Percentiles rank a stretch among this genome's conserved stretches.
Conservation (phyloP, 2,888 invertebrate genomes). For the Spisula solida region DNA sequence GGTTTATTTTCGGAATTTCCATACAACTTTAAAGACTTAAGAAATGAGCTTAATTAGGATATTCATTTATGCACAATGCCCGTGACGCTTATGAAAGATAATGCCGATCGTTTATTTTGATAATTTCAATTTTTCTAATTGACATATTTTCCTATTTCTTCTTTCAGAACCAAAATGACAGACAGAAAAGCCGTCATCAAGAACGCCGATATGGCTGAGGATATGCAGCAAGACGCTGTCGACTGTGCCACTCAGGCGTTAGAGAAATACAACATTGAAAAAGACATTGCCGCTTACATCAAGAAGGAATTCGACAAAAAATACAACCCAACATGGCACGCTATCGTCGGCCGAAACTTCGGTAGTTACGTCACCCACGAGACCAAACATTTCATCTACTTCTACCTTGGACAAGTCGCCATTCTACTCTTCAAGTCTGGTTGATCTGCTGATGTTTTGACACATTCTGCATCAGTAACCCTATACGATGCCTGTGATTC, state of each 20-base stretch:
- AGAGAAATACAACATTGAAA: constrained; percentile 99
- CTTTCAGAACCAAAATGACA: constrained; percentile 55
- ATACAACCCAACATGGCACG: constrained; percentile 99
- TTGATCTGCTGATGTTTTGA: constrained; percentile 88
- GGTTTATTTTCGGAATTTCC: too few species aligned
- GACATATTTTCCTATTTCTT: too few species aligned
- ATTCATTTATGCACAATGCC: too few species aligned
- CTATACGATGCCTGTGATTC: too few species aligned
- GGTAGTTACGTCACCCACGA: constrained; percentile 94
- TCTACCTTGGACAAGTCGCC: constrained; percentile 96
- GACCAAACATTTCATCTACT: constrained; percentile 39
- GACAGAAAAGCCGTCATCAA: constrained; percentile 97
- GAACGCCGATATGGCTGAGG: constrained; percentile 99
- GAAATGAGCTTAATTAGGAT: too few species aligned
- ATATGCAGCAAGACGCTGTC: constrained; percentile 99
- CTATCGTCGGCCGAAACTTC: constrained; percentile 99
- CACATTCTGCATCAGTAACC: too few species aligned
- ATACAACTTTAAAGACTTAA: too few species aligned
- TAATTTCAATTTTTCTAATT: too few species aligned
- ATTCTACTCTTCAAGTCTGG: constrained; percentile 99
- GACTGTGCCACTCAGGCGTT: constrained; percentile 99
- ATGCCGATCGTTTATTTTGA: too few species aligned
- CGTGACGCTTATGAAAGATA: too few species aligned
- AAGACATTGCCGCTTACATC: constrained; percentile 99
- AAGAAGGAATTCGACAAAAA: constrained; percentile 99